Conservation (phyloP, 2,888 invertebrate species). For the Apodemia mormo region DNA sequence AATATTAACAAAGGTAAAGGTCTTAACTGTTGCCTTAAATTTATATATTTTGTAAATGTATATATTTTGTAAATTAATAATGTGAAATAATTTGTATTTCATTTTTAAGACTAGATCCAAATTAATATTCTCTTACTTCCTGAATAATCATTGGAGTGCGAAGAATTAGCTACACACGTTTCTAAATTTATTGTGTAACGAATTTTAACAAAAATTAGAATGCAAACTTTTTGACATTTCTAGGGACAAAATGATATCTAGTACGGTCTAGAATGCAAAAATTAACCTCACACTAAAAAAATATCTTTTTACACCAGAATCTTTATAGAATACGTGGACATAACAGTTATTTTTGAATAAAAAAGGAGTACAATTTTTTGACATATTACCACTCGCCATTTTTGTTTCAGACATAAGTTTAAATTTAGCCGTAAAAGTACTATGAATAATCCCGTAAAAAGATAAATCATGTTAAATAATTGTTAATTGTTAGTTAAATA, state of each 20-base stretch:
- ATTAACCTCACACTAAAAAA: background rate
- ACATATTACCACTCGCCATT: conserved; percentile 60
- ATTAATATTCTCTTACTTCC: conserved; percentile 33
- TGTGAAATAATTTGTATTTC: too few relatives aligned
- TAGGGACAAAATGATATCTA: background rate
- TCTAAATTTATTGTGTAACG: conserved; percentile 14
- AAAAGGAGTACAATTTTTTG: conserved; percentile 45
- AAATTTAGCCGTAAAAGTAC: conserved; percentile 35
- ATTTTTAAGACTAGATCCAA: background rate
- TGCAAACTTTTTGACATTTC: background rate
- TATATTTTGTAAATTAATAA: too few relatives aligned
- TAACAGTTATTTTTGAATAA: conserved; percentile 12
- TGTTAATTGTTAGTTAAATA: background rate
- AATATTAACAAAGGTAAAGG: too few relatives aligned
- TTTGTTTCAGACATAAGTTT: conserved; percentile 44
- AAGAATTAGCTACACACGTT: background rate
- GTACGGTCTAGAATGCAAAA: background rate
- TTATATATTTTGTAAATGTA: too few relatives aligned
- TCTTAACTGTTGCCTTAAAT: too few relatives aligned
- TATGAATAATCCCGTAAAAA: conserved; percentile 4
- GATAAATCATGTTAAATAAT: background rate
- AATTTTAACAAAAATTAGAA: background rate
- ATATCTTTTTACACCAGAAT: background rate
- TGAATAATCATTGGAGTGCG: conserved; percentile 29
- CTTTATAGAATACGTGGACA: background rate